Evolutionary conservation across 92 coral and sea anemone genomes (phyloP).

Genomic region (Pocillopora meandrina): DNA sequence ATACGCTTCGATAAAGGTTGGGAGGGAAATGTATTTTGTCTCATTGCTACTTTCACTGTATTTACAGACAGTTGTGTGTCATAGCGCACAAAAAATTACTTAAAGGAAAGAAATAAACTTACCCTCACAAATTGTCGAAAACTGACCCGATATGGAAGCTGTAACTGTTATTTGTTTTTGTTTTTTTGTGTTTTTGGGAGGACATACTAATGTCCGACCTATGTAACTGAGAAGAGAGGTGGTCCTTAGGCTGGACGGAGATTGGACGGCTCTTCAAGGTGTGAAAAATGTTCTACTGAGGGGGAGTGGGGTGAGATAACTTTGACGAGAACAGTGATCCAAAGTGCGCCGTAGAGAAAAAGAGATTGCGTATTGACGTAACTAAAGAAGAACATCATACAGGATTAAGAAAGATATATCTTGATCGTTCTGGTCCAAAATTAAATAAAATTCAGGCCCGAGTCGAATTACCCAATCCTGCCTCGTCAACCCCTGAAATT

Average conservation of each 20-base stretch:
- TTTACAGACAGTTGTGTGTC: too few species aligned
- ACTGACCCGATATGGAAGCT: too few species aligned
- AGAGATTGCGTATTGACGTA: background rate
- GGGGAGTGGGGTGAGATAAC: slow-evolving; percentile 22
- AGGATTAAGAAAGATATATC: slow-evolving; percentile 14
- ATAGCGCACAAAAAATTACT: too few species aligned
- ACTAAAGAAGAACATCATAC: slow-evolving; percentile 23
- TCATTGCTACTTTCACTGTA: too few species aligned
- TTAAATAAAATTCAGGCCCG: slow-evolving; percentile 21
- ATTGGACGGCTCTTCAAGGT: slow-evolving; percentile 29
- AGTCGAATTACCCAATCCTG: slow-evolving; percentile 28
- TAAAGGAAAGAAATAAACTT: too few species aligned
- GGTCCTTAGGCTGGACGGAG: slow-evolving; percentile 12
- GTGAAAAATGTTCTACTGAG: slow-evolving; percentile 26
- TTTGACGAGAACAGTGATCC: slow-evolving; percentile 11
- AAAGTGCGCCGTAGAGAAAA: slow-evolving; percentile 12
- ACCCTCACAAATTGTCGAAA: too few species aligned
- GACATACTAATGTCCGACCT: slow-evolving; percentile 29
- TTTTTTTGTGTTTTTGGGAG: slow-evolving; percentile 6
- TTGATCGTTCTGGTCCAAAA: slow-evolving; percentile 29
- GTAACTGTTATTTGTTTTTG: too few species aligned
- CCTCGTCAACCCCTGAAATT: too few species aligned
- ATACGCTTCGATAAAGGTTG: too few species aligned
- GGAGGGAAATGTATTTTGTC: too few species aligned
- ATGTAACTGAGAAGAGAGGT: slow-evolving; percentile 21